Conservation (phyloP, 1,140 invertebrate genomes). For the Zophobas morio region DNA sequence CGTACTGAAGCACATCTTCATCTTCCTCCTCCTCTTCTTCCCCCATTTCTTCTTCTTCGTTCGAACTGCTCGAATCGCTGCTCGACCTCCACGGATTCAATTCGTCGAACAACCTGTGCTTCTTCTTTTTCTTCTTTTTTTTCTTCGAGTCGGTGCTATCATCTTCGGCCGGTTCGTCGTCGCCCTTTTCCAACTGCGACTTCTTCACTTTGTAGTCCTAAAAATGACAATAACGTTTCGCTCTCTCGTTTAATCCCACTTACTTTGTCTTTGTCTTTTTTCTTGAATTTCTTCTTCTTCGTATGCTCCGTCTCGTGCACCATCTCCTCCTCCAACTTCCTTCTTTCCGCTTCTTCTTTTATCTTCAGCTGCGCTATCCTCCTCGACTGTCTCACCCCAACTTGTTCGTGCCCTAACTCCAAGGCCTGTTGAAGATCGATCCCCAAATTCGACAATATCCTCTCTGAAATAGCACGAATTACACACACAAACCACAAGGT, state of each 20-base stretch:
- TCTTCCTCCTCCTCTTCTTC: slow-evolving; percentile 73
- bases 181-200: slow-evolving; percentile 18
- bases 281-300: slow-evolving; percentile 69
- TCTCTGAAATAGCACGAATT: slow-evolving; percentile 7
- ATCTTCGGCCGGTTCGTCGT: slow-evolving; percentile 7
- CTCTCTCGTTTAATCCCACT: neutral
- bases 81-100: slow-evolving; percentile 79
- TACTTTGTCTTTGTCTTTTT: slow-evolving; percentile 65
- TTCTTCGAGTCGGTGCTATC: slow-evolving; percentile 48
- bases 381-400: slow-evolving; percentile 81
- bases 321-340: slow-evolving; percentile 80
- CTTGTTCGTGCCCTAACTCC: slow-evolving; percentile 62
- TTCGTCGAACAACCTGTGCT: slow-evolving; percentile 73
- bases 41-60: slow-evolving; percentile 73
- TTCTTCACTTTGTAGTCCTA: slow-evolving; percentile 25
- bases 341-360: slow-evolving; percentile 83
- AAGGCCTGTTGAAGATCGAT: slow-evolving; percentile 67
- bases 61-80: slow-evolving; percentile 67
- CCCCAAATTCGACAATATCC: slow-evolving; percentile 63
- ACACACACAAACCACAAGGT: neutral
- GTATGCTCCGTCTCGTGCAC: slow-evolving; percentile 73
- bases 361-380: slow-evolving; percentile 89
- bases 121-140: slow-evolving; percentile 74
- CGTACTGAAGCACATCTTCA: slow-evolving; percentile 76
- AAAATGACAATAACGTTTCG: neutral